Evolutionary conservation across 2,113 vertebrate species (phyloP).

Genomic region (Tauraco erythrolophus): DNA sequence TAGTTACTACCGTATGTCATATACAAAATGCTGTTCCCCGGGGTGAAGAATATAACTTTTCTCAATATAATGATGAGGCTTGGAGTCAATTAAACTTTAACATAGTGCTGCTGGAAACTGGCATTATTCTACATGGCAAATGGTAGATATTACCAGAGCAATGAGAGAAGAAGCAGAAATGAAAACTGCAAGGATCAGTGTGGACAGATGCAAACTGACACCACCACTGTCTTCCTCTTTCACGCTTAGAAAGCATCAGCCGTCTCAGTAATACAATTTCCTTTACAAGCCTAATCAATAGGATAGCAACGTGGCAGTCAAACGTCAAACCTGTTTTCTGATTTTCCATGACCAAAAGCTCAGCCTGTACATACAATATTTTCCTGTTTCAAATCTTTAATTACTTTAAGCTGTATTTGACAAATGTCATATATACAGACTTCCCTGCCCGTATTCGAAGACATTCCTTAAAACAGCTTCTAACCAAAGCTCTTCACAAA

Average conservation of each 20-base stretch:
- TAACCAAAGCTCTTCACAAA: background rate
- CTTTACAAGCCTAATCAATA: background rate
- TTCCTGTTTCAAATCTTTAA: background rate
- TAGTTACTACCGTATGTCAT: background rate
- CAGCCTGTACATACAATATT: background rate
- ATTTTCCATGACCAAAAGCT: background rate
- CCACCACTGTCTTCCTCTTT: background rate
- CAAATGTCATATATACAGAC: background rate
- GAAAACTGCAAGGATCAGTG: background rate
- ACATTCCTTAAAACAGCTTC: background rate
- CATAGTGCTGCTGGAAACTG: background rate
- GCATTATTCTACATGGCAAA: background rate
- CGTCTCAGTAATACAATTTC: background rate
- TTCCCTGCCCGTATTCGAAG: background rate
- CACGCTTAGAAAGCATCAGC: background rate
- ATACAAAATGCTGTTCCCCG: background rate
- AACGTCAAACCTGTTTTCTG: background rate
- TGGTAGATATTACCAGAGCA: background rate
- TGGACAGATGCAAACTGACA: background rate
- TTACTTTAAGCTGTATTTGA: background rate
- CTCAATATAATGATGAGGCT: background rate
- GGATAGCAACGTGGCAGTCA: background rate
- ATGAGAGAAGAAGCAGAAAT: background rate
- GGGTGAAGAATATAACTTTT: background rate
- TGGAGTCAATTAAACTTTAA: background rate